Evolutionary conservation across 1,140 invertebrate genomes (phyloP).

Genomic region (Hylyphantes graminicola): DNA sequence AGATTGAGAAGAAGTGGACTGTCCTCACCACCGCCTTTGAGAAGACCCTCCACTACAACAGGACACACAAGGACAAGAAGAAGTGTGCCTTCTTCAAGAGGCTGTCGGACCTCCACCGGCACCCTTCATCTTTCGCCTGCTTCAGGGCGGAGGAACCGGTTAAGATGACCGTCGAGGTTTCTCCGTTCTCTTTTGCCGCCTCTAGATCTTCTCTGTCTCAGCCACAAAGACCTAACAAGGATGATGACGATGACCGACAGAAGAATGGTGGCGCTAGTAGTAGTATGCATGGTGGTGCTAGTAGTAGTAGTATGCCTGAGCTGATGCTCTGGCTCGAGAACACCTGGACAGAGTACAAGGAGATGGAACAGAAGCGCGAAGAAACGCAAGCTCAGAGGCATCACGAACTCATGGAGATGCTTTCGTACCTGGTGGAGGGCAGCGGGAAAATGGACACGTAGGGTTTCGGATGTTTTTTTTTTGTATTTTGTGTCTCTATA

Average conservation of each 20-base stretch:
- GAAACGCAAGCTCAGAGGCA: conserved; percentile 12
- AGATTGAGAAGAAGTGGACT: conserved; percentile 41
- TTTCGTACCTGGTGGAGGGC: conserved; percentile 41
- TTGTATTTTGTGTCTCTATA: too few species aligned
- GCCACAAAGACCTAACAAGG: neutral
- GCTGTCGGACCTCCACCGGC: conserved; percentile 18
- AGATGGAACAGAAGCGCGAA: conserved; percentile 31
- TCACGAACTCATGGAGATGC: conserved; percentile 55
- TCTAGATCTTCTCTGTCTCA: neutral
- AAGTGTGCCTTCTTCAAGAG: conserved; percentile 56
- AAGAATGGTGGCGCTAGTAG: neutral
- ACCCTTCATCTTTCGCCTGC: conserved; percentile 37
- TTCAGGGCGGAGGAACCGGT: conserved; percentile 23
- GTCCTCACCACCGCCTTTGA: conserved; percentile 27
- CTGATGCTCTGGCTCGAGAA: conserved; percentile 26
- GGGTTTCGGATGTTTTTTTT: too few species aligned
- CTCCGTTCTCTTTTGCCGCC: conserved; percentile 41
- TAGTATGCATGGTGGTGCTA: neutral
- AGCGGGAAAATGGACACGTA: neutral
- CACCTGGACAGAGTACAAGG: conserved; percentile 42
- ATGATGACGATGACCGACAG: neutral
- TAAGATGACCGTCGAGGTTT: conserved; percentile 47
- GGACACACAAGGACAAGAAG: conserved; percentile 51
- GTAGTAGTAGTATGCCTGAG: conserved; percentile 14
- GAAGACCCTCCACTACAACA: conserved; percentile 44